A percentile compares a stretch with the other conserved stretches of the same genome.
These are phyloP conservation scores for Papilio protenor DNA, from an alignment of 2,888 invertebrate species.

Conservation along the genomic window DNA sequence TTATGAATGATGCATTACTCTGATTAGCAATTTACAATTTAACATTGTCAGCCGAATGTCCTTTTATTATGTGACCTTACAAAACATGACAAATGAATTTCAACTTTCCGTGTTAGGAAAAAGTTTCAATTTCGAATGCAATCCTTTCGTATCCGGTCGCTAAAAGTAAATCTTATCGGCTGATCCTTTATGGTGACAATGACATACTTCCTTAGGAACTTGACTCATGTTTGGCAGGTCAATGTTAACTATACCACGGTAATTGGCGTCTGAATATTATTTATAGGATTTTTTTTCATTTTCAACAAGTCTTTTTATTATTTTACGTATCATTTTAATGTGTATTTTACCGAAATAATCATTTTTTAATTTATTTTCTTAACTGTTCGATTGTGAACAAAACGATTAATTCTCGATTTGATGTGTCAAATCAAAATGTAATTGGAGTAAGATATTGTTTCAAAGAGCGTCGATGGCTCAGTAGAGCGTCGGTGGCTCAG, in stretches of 20 bases:
- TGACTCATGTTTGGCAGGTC: conserved; percentile 48
- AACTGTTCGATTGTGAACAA: no score
- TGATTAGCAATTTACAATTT: conserved; percentile 16
- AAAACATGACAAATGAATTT: conserved; percentile 10
- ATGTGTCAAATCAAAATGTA: no score
- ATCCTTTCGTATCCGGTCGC: conserved; percentile 39
- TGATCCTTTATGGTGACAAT: conserved; percentile 46
- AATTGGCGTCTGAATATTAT: conserved; percentile 13
- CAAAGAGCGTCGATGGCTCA: no score
- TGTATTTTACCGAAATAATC: not conserved
- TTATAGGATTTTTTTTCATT: not conserved
- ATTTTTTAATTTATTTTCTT: no score
- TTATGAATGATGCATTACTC: conserved; percentile 8
- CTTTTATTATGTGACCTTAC: conserved; percentile 37
- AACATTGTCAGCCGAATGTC: conserved; percentile 23
- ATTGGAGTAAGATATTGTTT: no score
- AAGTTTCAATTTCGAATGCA: conserved; percentile 23
- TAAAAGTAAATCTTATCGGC: conserved; percentile 42
- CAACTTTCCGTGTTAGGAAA: conserved; percentile 22
- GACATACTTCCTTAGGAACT: conserved; percentile 46
- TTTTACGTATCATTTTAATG: not conserved
- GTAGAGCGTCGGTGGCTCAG: no score
- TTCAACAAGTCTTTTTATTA: not conserved
- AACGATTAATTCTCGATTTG: no score
- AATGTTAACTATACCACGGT: conserved; percentile 47